Evolutionary conservation across 2,113 vertebrate genomes (phyloP), one percentile per base, ranked within the genome.

Genomic region (Pelusios castaneus): DNA sequence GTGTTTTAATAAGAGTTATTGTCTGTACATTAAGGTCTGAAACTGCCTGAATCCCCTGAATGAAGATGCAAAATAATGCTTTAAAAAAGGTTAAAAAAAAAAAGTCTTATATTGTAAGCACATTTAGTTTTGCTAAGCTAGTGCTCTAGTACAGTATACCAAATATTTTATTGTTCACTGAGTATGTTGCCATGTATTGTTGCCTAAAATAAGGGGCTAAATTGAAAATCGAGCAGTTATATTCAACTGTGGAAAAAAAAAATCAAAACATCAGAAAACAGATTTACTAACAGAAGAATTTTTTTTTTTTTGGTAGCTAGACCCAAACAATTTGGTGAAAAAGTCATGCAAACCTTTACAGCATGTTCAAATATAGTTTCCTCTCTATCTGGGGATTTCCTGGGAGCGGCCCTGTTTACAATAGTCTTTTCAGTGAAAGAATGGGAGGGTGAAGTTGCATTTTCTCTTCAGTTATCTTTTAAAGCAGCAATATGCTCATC

Each of bases 301-400:
- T n/a, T n/a, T n/a, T n/a, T n/a, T n/a, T n/a, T n/a, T n/a, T n/a
- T n/a, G 47, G 51, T 58, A 88, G 51, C 16, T 45, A 84, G 63
- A 22, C 24, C 6, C 0, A 1, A 38, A 41, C 38, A 89, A 24
- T 17, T 88, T 78, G 10, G 17, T 89, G 27, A 60, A 1, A 85
- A 95, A 92, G 80, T 13, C 19, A 85, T 34, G 63, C 2, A 43
- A 51, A 19, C 22, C 10, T 56, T 43, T 73, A 63, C 21, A 84
- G 31, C 85, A 91, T 34, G 93, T 95, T 94, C 29, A 31, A 92
- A 90, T 94, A 54, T 41, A 89, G 78, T 84, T 97, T 97, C 91
- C 91, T 94, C 88, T 95, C 95, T 96, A 90, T 93, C 87, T 77
- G n/a, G 58, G 45, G 77, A 88, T 41, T 77, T 94, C 93, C 94